A percentile compares a stretch with the other conserved stretches of the same genome.
Conservation (phyloP, 2,797 vertebrate genomes). For the Coccyzus lansbergi region DNA sequence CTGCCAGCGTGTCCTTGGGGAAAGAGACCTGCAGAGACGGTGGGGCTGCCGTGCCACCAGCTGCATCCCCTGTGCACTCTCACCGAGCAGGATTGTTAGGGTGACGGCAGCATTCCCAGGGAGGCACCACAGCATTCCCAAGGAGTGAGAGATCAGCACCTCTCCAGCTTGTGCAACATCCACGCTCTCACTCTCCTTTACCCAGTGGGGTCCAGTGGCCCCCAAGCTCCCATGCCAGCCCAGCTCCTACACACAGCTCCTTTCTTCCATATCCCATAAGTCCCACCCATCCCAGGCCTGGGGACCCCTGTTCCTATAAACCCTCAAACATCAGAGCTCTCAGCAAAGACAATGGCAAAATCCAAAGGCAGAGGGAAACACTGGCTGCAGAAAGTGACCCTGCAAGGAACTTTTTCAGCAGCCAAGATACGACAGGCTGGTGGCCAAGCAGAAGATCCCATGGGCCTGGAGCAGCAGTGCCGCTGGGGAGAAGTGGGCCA, state of each 20-base stretch:
- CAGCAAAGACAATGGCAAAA: fast-evolving
- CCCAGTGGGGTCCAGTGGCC: background rate
- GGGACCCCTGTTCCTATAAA: background rate
- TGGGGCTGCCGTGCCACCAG: fast-evolving
- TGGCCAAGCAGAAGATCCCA: background rate
- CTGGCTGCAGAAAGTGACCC: fast-evolving
- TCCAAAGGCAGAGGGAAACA: background rate
- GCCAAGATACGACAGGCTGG: background rate
- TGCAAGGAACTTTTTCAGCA: background rate
- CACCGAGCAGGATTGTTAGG: background rate
- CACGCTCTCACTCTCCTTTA: background rate
- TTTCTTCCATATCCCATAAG: background rate
- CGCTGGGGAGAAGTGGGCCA: background rate
- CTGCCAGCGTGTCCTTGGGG: fast-evolving
- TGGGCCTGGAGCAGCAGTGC: background rate
- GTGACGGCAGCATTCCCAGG: background rate
- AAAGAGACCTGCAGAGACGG: fast-evolving
- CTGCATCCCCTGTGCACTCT: fast-evolving
- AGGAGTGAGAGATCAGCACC: slow-evolving; percentile 26
- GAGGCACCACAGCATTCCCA: background rate
- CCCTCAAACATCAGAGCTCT: background rate
- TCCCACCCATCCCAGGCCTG: background rate
- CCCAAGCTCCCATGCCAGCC: background rate
- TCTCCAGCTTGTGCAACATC: background rate
- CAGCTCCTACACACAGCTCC: background rate